A percentile compares a stretch with the other conserved stretches of the same genome.
These are phyloP conservation scores for Psephotus haematonotus DNA, from an alignment of 2,113 vertebrate species.

Conservation along the genomic window DNA sequence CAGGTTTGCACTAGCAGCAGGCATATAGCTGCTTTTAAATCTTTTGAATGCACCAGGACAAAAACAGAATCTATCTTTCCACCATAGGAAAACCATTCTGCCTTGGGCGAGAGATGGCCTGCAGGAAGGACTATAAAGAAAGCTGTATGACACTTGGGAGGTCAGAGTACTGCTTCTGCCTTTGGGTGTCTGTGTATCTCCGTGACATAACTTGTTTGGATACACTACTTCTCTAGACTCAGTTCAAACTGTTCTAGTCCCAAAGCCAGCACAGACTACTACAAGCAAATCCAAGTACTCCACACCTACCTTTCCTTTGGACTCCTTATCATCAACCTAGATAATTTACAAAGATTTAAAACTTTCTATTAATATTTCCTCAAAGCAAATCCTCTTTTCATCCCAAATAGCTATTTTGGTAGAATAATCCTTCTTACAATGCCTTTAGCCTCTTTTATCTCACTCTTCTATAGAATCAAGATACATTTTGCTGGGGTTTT, in stretches of 20 bases:
- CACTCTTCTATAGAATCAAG: neutral
- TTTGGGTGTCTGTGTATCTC: neutral
- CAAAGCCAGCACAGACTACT: neutral
- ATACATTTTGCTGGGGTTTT: neutral
- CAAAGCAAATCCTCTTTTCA: neutral
- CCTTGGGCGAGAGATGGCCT: neutral
- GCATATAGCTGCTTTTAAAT: neutral
- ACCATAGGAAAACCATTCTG: neutral
- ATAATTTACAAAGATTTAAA: neutral
- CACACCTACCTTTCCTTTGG: neutral
- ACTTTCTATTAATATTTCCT: neutral
- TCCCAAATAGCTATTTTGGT: neutral
- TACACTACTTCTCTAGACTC: neutral
- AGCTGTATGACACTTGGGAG: neutral
- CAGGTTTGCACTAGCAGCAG: neutral
- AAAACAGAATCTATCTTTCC: neutral
- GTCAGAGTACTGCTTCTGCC: neutral
- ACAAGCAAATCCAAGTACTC: neutral
- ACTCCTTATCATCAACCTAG: neutral
- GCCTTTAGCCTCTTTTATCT: neutral
- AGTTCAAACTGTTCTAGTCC: neutral
- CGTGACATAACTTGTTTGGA: neutral
- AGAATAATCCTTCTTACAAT: neutral
- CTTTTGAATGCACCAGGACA: neutral
- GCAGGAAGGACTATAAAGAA: neutral